Percentiles rank a stretch among this genome's conserved stretches.
Evolutionary conservation across 1,140 invertebrate species (phyloP).

Genomic region (Caligus rogercresseyi): DNA sequence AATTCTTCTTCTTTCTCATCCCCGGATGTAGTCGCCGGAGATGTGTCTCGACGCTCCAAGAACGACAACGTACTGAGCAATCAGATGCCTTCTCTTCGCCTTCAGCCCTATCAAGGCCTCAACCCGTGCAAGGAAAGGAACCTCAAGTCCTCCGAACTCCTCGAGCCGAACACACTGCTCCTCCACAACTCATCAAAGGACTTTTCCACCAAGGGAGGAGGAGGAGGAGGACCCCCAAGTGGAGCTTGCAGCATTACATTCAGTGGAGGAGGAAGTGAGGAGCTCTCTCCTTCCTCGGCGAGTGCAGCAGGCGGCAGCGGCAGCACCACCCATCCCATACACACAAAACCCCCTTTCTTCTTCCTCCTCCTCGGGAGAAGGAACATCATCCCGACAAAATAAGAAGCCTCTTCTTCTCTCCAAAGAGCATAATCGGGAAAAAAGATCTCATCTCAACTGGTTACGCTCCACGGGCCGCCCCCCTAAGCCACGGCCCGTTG

Average conservation of each 20-base stretch:
- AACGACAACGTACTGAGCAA: slow-evolving; percentile 21
- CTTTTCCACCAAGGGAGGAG: slow-evolving; percentile 32
- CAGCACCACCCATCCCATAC: background rate
- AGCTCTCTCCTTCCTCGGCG: slow-evolving; percentile 36
- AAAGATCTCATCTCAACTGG: too few relatives aligned
- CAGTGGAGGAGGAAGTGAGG: too few relatives aligned
- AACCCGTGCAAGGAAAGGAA: slow-evolving; percentile 78
- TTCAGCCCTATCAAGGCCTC: slow-evolving; percentile 66
- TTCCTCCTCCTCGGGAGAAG: too few relatives aligned
- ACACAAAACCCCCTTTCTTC: background rate
- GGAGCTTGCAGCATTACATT: too few relatives aligned
- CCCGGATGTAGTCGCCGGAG: too few relatives aligned
- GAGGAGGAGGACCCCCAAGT: background rate
- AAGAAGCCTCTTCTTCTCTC: too few relatives aligned
- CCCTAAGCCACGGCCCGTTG: too few relatives aligned
- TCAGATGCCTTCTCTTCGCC: slow-evolving; percentile 39
- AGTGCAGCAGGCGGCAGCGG: background rate
- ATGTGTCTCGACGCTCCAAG: background rate
- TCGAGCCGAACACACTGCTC: background rate
- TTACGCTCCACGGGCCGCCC: too few relatives aligned
- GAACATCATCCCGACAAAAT: too few relatives aligned
- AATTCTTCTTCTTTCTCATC: too few relatives aligned
- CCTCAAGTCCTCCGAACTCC: slow-evolving; percentile 32
- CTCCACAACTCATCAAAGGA: slow-evolving; percentile 38
- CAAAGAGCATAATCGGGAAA: too few relatives aligned